Percentiles rank a stretch among this genome's conserved stretches.
Evolutionary conservation across 2,797 vertebrate species (phyloP).

Genomic region (Dendrocincla fuliginosa): DNA sequence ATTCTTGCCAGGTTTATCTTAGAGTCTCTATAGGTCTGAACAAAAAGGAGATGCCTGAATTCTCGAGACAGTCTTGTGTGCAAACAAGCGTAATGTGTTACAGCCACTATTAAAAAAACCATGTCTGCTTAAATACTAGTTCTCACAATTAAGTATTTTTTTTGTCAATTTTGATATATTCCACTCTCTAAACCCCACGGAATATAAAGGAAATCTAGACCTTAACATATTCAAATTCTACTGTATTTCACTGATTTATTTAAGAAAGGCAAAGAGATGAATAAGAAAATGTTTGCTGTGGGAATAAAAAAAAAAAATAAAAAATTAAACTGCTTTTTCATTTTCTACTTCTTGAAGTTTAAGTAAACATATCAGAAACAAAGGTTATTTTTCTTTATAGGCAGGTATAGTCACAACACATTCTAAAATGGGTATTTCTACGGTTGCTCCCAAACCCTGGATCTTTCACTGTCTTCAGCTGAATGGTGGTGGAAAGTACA

Average conservation of each 20-base stretch:
- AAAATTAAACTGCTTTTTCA: background rate
- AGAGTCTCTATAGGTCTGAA: slow-evolving; percentile 79
- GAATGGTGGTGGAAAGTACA: background rate
- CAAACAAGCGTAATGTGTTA: slow-evolving; percentile 51
- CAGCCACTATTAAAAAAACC: slow-evolving; percentile 76
- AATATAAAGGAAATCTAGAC: slow-evolving; percentile 21
- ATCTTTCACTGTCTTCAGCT: background rate
- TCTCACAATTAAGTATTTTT: slow-evolving; percentile 58
- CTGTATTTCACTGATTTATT: background rate
- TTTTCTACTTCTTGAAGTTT: background rate
- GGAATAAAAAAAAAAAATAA: background rate
- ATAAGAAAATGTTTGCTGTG: slow-evolving; percentile 32
- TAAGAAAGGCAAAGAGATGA: slow-evolving; percentile 71
- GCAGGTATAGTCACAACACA: background rate
- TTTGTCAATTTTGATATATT: slow-evolving; percentile 3
- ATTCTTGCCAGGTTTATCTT: slow-evolving; percentile 81
- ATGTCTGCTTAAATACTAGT: slow-evolving; percentile 68
- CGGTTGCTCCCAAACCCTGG: background rate
- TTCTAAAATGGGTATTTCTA: background rate
- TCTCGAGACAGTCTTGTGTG: slow-evolving; percentile 76
- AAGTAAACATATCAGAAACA: slow-evolving; percentile 4
- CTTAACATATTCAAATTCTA: background rate
- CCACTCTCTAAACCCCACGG: background rate
- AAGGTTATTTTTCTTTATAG: background rate
- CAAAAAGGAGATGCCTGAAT: slow-evolving; percentile 77